phyloP scores from a whole-genome alignment of 2,888 invertebrate species.

The Heliconius hortense region DNA sequence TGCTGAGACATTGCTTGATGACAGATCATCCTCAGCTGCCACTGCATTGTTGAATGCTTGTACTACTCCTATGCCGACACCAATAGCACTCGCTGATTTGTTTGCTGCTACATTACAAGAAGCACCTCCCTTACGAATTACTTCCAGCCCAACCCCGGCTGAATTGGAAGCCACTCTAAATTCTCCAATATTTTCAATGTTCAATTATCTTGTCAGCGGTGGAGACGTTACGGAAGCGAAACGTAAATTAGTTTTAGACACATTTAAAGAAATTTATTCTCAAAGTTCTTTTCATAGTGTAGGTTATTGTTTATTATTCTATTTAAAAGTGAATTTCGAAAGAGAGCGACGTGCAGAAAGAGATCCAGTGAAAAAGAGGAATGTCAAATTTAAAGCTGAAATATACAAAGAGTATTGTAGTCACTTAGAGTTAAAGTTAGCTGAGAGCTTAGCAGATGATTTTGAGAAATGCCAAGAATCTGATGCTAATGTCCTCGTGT shows the following conservation, averaged over 20 bases:
- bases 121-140: constrained; percentile 74
- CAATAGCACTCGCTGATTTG: constrained; percentile 71
- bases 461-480: constrained; percentile 94
- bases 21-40: constrained; percentile 66
- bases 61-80: constrained; percentile 66
- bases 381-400: constrained; percentile 89
- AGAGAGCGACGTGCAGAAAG: constrained; percentile 72
- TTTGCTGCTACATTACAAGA: constrained; percentile 77
- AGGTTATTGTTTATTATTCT: constrained; percentile 94
- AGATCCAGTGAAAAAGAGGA: constrained; percentile 79
- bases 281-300: constrained; percentile 85
- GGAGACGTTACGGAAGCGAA: constrained; percentile 85
- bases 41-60: constrained; percentile 69
- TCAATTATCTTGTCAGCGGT: constrained; percentile 88
- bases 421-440: constrained; percentile 88
- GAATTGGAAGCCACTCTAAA: constrained; percentile 86
- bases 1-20: constrained; percentile 75
- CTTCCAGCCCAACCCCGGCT: constrained; percentile 73
- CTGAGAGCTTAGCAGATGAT: constrained; percentile 89
- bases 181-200: constrained; percentile 93
- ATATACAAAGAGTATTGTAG: constrained; percentile 95
- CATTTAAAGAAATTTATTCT: constrained; percentile 90
- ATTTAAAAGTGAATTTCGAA: constrained; percentile 89
- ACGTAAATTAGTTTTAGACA: constrained; percentile 89
- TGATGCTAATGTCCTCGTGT: constrained; percentile 93